Conservation (phyloP, 2,113 vertebrate genomes). For the Xyliphius kryptos region DNA sequence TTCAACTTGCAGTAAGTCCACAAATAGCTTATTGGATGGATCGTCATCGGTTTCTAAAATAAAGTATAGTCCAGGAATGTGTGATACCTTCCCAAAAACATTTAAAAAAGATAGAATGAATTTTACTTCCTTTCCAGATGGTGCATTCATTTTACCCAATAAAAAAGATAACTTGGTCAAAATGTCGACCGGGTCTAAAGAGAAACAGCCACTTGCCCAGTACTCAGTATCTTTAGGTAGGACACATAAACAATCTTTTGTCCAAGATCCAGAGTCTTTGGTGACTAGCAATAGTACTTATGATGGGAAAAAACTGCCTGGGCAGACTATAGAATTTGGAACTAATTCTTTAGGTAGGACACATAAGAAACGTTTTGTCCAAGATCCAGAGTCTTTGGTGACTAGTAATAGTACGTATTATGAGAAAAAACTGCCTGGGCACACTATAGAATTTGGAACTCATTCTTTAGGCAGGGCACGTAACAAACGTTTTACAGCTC, state of each 20-base stretch:
- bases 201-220: no score
- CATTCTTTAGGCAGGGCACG: constrained; percentile 54
- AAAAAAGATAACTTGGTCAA: background rate
- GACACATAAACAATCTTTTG: no score
- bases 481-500: constrained; percentile 32
- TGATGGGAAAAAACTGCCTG: no score
- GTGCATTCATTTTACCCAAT: background rate
- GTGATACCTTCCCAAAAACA: constrained; percentile 47
- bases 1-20: background rate
- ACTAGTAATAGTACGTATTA: constrained; percentile 22
- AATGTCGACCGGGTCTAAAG: constrained; percentile 11
- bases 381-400: background rate
- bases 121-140: background rate
- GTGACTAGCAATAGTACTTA: no score
- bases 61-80: constrained; percentile 11
- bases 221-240: no score
- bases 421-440: background rate
- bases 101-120: constrained; percentile 14
- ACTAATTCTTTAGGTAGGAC: no score
- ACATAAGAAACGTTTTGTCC: no score
- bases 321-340: no score
- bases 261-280: no score
- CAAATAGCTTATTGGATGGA: background rate
- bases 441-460: constrained; percentile 31
- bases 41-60: background rate